Percentiles rank a stretch among this genome's conserved stretches.
phyloP scores from a whole-genome alignment of 2,113 vertebrate genomes.

The Oreochromis aureus region DNA sequence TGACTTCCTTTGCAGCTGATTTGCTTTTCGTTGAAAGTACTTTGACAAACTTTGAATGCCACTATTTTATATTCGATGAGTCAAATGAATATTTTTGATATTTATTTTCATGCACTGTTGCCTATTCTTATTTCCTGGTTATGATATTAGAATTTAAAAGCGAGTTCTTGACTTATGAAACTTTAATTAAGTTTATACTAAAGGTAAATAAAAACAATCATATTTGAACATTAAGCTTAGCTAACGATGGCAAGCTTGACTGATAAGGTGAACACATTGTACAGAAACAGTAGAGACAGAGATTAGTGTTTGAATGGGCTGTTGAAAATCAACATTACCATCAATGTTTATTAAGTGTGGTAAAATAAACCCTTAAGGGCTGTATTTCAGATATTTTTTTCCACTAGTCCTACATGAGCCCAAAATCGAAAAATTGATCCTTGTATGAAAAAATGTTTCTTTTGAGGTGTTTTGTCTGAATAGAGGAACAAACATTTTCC shows the following conservation, averaged over 20 bases:
- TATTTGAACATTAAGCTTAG: neutral
- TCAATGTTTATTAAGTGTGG: neutral
- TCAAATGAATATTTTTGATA: neutral
- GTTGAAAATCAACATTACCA: neutral
- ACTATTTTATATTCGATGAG: neutral
- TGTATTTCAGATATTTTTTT: neutral
- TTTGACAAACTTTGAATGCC: neutral
- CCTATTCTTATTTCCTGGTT: neutral
- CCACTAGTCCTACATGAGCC: fast-evolving
- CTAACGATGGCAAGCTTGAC: neutral
- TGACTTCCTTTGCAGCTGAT: neutral
- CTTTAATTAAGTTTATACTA: neutral
- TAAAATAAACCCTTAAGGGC: neutral
- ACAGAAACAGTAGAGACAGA: neutral
- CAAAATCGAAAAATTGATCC: fast-evolving
- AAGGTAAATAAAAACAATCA: neutral
- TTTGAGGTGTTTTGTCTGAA: neutral
- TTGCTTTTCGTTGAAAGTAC: neutral
- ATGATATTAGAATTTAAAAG: neutral
- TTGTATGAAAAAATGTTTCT: neutral
- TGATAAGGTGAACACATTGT: neutral
- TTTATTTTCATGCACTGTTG: neutral
- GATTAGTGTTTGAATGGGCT: neutral
- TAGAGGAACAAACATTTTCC: neutral
- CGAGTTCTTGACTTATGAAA: neutral